Evolutionary conservation across 2,888 invertebrate species (phyloP).

Genomic region (Sturmia bella): DNA sequence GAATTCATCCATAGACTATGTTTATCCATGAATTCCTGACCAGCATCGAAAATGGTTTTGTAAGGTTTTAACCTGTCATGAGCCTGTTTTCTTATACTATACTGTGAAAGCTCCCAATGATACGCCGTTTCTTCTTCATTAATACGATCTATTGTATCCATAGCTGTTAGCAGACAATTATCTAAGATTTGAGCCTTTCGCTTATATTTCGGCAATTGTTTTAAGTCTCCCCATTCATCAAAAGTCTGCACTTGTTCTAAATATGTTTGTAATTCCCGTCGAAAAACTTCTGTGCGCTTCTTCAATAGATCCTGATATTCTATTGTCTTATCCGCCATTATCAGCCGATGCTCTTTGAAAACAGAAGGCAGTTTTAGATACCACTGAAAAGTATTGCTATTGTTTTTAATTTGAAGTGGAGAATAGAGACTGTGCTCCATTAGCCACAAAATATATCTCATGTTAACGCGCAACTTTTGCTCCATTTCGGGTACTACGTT

Average conservation of each 20-base stretch:
- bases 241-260: slow-evolving; percentile 92
- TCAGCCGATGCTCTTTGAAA: slow-evolving; percentile 90
- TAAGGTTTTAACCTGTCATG: slow-evolving; percentile 92
- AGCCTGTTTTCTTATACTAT: slow-evolving; percentile 90
- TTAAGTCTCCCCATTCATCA: slow-evolving; percentile 93
- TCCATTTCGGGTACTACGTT: slow-evolving; percentile 88
- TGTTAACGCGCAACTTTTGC: slow-evolving; percentile 85
- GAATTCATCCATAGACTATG: slow-evolving; percentile 92
- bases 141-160: slow-evolving; percentile 91
- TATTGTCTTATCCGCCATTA: slow-evolving; percentile 90
- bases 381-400: slow-evolving; percentile 94
- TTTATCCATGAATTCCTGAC: slow-evolving; percentile 92
- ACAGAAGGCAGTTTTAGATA: slow-evolving; percentile 90
- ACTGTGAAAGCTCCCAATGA: slow-evolving; percentile 93
- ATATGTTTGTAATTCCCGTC: slow-evolving; percentile 90
- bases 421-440: slow-evolving; percentile 91
- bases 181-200: slow-evolving; percentile 90
- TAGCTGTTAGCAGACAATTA: slow-evolving; percentile 85
- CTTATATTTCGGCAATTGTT: slow-evolving; percentile 91
- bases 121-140: slow-evolving; percentile 95
- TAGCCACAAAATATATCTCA: slow-evolving; percentile 90
- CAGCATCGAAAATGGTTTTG: slow-evolving; percentile 94
- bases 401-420: slow-evolving; percentile 93
- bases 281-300: slow-evolving; percentile 90
- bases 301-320: slow-evolving; percentile 93